Evolutionary conservation across 2,113 vertebrate genomes (phyloP).

Genomic region (Aphyosemion australe): DNA sequence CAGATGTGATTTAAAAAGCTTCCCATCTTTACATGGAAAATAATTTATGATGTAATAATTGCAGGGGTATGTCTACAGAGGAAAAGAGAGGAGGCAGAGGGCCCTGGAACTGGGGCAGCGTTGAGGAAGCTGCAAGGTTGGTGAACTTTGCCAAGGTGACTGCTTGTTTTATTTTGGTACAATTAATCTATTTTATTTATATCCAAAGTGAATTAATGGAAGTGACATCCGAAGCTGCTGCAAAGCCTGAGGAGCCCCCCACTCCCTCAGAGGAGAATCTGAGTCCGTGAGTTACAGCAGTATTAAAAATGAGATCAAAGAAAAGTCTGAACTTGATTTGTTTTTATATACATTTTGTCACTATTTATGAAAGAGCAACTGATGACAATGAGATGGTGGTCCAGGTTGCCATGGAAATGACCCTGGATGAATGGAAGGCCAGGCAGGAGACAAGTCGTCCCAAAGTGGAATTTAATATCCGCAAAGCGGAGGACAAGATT

Average conservation of each 20-base stretch:
- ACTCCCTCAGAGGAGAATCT: conserved; percentile 65
- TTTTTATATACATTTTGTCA: background rate
- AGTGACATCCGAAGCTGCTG: conserved; percentile 21
- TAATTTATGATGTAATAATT: background rate
- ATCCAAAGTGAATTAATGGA: conserved; percentile 75
- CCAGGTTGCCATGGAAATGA: conserved; percentile 90
- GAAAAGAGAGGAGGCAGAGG: conserved; percentile 81
- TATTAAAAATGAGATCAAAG: no score
- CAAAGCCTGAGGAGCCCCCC: conserved; percentile 74
- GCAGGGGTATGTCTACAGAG: conserved; percentile 79
- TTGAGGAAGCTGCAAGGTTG: conserved; percentile 74
- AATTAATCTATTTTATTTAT: background rate
- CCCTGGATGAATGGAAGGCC: conserved; percentile 94
- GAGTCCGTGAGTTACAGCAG: conserved; percentile 76
- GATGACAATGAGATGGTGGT: conserved; percentile 78
- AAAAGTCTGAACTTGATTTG: no score
- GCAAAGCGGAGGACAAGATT: conserved; percentile 87
- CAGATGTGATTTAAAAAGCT: background rate
- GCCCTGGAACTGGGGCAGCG: conserved; percentile 79
- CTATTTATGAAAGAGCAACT: conserved; percentile 18
- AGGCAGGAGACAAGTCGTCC: conserved; percentile 87
- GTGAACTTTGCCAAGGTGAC: background rate
- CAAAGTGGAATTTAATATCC: conserved; percentile 92
- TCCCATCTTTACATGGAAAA: background rate
- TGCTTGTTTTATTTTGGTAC: background rate